Conservation (phyloP, 2,888 invertebrate species). For the Monopis laevigella region DNA sequence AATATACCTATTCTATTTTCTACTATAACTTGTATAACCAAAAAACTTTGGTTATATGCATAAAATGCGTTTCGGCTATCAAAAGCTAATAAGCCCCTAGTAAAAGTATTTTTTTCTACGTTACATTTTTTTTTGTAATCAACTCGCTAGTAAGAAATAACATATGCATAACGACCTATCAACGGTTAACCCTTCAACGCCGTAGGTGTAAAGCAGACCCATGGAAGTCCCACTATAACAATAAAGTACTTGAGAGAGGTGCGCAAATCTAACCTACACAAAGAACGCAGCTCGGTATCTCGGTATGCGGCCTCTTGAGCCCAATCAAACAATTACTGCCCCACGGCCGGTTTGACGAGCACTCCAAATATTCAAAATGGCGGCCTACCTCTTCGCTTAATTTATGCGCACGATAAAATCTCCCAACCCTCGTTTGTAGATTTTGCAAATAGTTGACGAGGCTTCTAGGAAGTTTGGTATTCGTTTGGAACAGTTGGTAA, state of each 20-base stretch:
- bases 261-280: conserved; percentile 30
- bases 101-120: too few relatives aligned
- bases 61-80: too few relatives aligned
- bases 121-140: too few relatives aligned
- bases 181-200: conserved; percentile 54
- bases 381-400: conserved; percentile 35
- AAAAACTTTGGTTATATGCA: too few relatives aligned
- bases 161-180: conserved; percentile 18
- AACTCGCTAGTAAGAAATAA: too few relatives aligned
- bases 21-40: too few relatives aligned
- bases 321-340: conserved; percentile 66
- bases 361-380: conserved; percentile 61
- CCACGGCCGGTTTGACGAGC: conserved; percentile 51
- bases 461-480: too few relatives aligned
- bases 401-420: conserved; percentile 48
- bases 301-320: conserved; percentile 63
- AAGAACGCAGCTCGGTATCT: conserved; percentile 47
- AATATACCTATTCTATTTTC: too few relatives aligned
- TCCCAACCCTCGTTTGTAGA: conserved; percentile 14
- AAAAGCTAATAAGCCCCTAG: too few relatives aligned
- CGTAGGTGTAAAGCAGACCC: conserved; percentile 50
- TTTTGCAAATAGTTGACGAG: too few relatives aligned
- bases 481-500: too few relatives aligned
- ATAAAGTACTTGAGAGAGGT: conserved; percentile 28
- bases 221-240: conserved; percentile 35